Evolutionary conservation across 2,113 vertebrate species (phyloP).

Genomic region (Scomber scombrus): DNA sequence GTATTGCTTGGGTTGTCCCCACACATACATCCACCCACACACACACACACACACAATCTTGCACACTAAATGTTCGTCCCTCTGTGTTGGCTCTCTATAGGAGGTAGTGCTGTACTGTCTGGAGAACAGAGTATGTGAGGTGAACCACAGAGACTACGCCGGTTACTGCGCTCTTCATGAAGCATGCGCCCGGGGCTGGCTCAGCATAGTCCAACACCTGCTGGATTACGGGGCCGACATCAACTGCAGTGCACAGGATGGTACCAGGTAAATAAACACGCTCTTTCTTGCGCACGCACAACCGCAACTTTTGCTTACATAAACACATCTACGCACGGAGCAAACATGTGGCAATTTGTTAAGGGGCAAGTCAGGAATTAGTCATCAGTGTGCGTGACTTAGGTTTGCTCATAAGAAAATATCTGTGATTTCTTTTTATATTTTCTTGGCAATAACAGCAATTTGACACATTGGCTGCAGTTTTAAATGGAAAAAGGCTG

Average conservation of each 20-base stretch:
- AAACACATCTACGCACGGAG: neutral
- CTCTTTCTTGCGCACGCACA: neutral
- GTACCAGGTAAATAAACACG: conserved; percentile 88
- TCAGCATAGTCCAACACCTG: conserved; percentile 94
- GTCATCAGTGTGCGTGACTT: conserved; percentile 16
- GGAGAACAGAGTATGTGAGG: conserved; percentile 94
- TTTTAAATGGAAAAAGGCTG: conserved; percentile 18
- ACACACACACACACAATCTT: neutral
- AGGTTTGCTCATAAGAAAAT: conserved; percentile 11
- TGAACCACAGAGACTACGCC: conserved; percentile 96
- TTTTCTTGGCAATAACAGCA: conserved; percentile 10
- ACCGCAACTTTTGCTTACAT: neutral
- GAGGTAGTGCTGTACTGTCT: conserved; percentile 97
- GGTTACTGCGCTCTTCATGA: conserved; percentile 97
- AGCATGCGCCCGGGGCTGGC: conserved; percentile 94
- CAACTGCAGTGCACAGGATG: conserved; percentile 97
- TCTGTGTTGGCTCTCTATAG: conserved; percentile 73
- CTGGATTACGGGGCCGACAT: conserved; percentile 95
- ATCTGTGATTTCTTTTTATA: conserved; percentile 11
- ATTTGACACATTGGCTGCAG: conserved; percentile 52
- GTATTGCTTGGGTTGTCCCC: conserved; percentile 19
- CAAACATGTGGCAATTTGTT: neutral
- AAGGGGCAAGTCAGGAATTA: neutral
- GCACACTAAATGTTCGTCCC: conserved; percentile 11
- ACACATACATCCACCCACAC: neutral